phyloP scores from a whole-genome alignment of 1,140 invertebrate genomes.

The Camponotus vicinus region DNA sequence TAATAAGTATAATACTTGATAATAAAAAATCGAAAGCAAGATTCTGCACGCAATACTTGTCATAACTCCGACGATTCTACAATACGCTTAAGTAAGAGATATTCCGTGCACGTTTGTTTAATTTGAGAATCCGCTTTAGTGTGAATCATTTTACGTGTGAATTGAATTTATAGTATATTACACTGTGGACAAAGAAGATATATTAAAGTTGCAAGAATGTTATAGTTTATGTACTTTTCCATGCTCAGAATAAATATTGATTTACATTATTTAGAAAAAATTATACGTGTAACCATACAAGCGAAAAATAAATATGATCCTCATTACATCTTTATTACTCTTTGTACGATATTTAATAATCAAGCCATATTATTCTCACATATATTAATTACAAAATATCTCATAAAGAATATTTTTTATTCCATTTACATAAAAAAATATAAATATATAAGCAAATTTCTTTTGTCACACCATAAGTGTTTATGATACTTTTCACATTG shows the following conservation, averaged over 20 bases:
- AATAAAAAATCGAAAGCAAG: neutral
- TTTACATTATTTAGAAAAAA: neutral
- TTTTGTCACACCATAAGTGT: neutral
- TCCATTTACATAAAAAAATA: neutral
- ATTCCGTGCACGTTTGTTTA: neutral
- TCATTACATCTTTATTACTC: neutral
- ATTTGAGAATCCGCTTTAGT: neutral
- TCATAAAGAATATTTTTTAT: neutral
- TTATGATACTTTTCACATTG: neutral
- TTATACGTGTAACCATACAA: neutral
- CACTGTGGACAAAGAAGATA: neutral
- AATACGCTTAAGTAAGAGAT: neutral
- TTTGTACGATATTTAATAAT: neutral
- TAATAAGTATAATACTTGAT: neutral
- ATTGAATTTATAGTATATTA: neutral
- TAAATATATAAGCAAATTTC: neutral
- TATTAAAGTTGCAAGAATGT: neutral
- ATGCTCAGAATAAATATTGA: neutral
- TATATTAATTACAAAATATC: neutral
- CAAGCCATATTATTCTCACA: neutral
- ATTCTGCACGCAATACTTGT: neutral
- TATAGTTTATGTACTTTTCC: neutral
- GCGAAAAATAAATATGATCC: neutral
- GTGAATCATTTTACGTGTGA: neutral
- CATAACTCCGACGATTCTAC: neutral